These are phyloP conservation scores for Notodonta dromedarius DNA, from an alignment of 2,888 invertebrate genomes.

Conservation along the genomic window DNA sequence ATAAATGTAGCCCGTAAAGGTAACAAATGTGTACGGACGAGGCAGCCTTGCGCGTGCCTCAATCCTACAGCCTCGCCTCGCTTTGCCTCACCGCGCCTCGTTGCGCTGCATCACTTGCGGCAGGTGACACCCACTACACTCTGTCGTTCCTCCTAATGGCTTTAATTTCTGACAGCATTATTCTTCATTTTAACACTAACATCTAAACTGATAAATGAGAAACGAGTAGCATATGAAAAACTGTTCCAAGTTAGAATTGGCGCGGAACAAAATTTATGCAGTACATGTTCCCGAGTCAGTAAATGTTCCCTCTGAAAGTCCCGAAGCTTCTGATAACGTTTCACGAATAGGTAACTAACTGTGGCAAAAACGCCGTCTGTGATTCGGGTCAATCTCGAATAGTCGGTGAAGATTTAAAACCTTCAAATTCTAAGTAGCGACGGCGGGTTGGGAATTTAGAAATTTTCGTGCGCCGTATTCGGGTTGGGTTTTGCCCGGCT, in stretches of 20 bases:
- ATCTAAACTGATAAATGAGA: background rate
- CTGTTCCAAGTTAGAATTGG: background rate
- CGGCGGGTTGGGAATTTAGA: constrained; percentile 56
- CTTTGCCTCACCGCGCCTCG: constrained; percentile 26
- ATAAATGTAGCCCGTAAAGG: constrained; percentile 74
- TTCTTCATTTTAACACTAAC: constrained; percentile 9
- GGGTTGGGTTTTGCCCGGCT: constrained; percentile 62
- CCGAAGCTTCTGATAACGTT: background rate
- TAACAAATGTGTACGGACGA: constrained; percentile 68
- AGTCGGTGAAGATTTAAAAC: constrained; percentile 67
- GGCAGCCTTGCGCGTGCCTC: constrained; percentile 19
- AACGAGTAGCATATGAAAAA: no score
- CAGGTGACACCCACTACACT: constrained; percentile 65
- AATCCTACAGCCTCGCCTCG: constrained; percentile 8
- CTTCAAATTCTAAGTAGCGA: constrained; percentile 64
- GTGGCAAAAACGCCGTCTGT: constrained; percentile 37
- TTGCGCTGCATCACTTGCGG: constrained; percentile 34
- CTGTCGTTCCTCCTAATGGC: constrained; percentile 60
- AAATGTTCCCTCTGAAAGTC: background rate
- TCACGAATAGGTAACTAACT: constrained; percentile 15
- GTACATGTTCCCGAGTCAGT: constrained; percentile 13
- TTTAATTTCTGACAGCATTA: constrained; percentile 48
- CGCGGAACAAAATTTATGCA: no score
- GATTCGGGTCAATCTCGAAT: constrained; percentile 59
- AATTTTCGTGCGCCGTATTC: constrained; percentile 63